A percentile compares a stretch with the other conserved stretches of the same genome.
These are phyloP conservation scores for Drosophila eohydei DNA, from an alignment of 2,888 invertebrate species.

Conservation along the genomic window DNA sequence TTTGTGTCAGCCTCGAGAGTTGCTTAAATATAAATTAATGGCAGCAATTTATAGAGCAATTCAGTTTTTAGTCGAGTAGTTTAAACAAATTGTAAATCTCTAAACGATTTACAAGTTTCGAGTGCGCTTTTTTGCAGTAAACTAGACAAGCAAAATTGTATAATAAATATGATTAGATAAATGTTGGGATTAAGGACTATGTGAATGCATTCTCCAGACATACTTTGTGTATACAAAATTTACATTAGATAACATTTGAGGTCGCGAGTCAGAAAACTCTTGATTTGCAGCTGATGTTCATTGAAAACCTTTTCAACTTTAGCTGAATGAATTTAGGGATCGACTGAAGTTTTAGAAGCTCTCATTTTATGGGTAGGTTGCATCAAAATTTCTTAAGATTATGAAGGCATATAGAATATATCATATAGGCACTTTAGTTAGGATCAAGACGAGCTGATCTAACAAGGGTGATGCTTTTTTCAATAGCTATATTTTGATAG, in stretches of 20 bases:
- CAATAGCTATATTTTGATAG: background rate
- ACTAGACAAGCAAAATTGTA: background rate
- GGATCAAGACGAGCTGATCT: too few relatives aligned
- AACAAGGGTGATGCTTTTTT: background rate
- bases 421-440: too few relatives aligned
- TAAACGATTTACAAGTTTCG: background rate
- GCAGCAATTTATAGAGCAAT: constrained; percentile 40
- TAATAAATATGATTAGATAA: background rate
- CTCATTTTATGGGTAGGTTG: background rate
- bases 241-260: too few relatives aligned
- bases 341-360: background rate
- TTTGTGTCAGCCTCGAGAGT: constrained; percentile 42
- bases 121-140: background rate
- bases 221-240: too few relatives aligned
- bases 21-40: constrained; percentile 54
- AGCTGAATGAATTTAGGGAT: background rate
- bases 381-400: background rate
- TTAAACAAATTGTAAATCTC: constrained; percentile 15
- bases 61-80: constrained; percentile 17
- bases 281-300: background rate
- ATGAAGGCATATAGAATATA: too few relatives aligned
- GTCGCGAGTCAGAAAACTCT: background rate
- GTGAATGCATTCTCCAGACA: too few relatives aligned
- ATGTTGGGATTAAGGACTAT: background rate
- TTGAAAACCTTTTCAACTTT: background rate